A percentile compares a stretch with the other conserved stretches of the same genome.
These are phyloP conservation scores for Chamaetylas fuelleborni DNA, from an alignment of 2,113 vertebrate species.

Conservation along the genomic window DNA sequence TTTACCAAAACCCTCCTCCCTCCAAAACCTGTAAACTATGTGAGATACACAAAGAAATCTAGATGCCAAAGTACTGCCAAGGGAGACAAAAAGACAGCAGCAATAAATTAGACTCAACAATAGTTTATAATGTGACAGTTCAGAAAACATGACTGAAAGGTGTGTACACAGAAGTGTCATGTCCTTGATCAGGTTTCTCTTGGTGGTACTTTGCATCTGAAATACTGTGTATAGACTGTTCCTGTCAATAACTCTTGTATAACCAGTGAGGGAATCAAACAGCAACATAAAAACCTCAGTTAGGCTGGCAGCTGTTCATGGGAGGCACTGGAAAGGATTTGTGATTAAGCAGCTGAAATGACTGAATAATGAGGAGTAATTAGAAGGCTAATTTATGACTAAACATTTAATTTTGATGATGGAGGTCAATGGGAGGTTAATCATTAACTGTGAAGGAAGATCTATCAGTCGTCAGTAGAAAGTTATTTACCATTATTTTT, in stretches of 20 bases:
- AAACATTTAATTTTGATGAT: conserved; percentile 27
- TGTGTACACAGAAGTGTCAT: background rate
- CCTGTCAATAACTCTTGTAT: background rate
- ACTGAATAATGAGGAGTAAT: conserved; percentile 28
- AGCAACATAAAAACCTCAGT: background rate
- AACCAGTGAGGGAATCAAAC: background rate
- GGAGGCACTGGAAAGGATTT: background rate
- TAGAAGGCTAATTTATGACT: conserved; percentile 19
- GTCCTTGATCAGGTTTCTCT: background rate
- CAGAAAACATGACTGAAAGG: background rate
- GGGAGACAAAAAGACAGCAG: background rate
- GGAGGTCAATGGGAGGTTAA: conserved; percentile 14
- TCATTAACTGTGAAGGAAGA: background rate
- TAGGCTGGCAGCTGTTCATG: background rate
- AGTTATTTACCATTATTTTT: background rate
- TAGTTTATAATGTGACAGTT: background rate
- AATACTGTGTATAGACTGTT: background rate
- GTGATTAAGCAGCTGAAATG: background rate
- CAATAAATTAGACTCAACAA: background rate
- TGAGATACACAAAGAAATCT: background rate
- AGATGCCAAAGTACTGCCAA: background rate
- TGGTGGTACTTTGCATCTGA: background rate
- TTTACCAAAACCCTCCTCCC: background rate
- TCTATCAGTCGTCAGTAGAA: background rate
- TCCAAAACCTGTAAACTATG: background rate